Evolutionary conservation across 2,888 invertebrate genomes (phyloP).

Genomic region (Yponomeuta cagnagella): DNA sequence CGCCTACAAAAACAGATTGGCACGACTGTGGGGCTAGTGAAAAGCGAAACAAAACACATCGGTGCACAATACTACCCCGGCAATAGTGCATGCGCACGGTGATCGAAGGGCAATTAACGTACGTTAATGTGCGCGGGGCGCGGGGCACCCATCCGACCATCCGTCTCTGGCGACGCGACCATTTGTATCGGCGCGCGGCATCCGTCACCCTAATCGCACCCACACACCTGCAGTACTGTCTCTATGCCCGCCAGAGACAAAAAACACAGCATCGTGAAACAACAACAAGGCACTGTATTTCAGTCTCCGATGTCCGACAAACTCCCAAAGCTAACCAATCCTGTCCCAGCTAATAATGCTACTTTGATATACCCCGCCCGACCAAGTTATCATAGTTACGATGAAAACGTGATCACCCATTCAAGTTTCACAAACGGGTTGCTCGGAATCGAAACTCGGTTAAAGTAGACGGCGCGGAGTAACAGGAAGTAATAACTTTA

Average conservation of each 20-base stretch:
- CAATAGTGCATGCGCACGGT: conserved; percentile 17
- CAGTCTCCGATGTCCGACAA: conserved; percentile 10
- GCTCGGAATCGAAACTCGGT: conserved; percentile 65
- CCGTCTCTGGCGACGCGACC: conserved; percentile 53
- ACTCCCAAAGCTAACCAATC: conserved; percentile 27
- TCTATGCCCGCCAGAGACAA: conserved; percentile 14
- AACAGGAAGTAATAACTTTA: conserved; percentile 74
- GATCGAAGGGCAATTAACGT: conserved; percentile 56
- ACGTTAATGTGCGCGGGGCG: conserved; percentile 41
- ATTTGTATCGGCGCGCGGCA: conserved; percentile 55
- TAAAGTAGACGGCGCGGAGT: conserved; percentile 63
- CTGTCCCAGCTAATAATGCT: conserved; percentile 43
- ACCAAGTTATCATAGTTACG: conserved; percentile 58
- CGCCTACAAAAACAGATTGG: not conserved
- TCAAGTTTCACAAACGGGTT: conserved; percentile 65
- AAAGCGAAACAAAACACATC: conserved; percentile 11
- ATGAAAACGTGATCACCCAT: conserved; percentile 66
- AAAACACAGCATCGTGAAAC: not conserved
- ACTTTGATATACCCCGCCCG: conserved; percentile 50
- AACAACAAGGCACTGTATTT: conserved; percentile 2
- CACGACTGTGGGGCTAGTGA: not conserved
- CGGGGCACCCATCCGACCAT: conserved; percentile 37
- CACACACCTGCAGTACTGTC: conserved; percentile 45
- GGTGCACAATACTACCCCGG: not conserved
- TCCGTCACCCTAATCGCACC: conserved; percentile 63